Evolutionary conservation across 2,797 vertebrate species (phyloP), one percentile per base, ranked within the genome.

Genomic region (Eremophila alpestris): DNA sequence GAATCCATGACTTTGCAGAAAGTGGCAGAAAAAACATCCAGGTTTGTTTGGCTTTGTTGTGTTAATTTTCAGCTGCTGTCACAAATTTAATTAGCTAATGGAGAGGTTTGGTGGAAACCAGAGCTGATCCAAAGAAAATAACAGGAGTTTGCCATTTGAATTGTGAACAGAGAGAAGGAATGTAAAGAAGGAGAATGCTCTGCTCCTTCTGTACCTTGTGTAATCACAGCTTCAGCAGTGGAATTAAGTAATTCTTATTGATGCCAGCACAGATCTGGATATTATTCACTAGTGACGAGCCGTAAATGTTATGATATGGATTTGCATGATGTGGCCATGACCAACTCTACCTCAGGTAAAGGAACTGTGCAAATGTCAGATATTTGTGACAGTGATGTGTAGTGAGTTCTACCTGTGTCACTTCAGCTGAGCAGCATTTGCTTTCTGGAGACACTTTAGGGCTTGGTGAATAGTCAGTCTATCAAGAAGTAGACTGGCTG

Each of bases 1-100:
- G 34, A 77, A 92, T 83, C 84, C 27, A 52, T 89, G 59, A 70
- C 76, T 93, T 83, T 54, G 22, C 80, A 94, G 55, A 55, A 91
- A 86, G 73, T 43, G n/a, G 43, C 22, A 71, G 87, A 75, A 91
- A 81, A 90, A 16, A 10, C 45, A 22, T 34, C 36, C 48, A 67
- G 13, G n/a, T 78, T 89, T n/a, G 22, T 65, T 94, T 88, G 40
- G 0, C 62, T 91, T 83, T 65, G 22, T 58, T 62, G 36, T 49
- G 43, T 68, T 74, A 71, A 51, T 87, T 83, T 91, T 13, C 46
- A 86, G 55, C 48, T 88, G 36, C 80, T 93, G 11, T 63, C 65
- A 86, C 13, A 24, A 79, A 36, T 83, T 83, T 78, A 78, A 71
- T 86, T 90, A 93, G 51, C 15, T 88, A 38, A 88, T 63, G 51